Base-by-base conservation (phyloP, 1,140 invertebrate species). In the Frieseomelitta varia region DNA sequence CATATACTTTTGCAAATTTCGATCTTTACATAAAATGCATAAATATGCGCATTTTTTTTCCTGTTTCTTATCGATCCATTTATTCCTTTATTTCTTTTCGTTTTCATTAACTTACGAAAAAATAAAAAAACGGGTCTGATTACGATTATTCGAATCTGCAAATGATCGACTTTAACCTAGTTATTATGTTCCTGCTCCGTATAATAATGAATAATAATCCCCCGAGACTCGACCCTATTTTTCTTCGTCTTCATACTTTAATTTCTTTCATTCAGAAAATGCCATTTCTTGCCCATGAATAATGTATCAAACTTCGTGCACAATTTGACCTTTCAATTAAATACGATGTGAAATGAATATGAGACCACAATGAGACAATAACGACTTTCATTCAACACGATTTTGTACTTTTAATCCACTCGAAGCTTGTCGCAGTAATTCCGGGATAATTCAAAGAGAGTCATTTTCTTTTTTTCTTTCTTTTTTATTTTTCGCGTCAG, bases 271-370 rank as follows among this genome's bases (percentile, higher is more conserved):
- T 58, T 39, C 27, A 21, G 15, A 8, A 14, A 21, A 2, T 39
- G 30, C 55, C 73, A 39, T 53, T 34, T 74, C 27, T 56, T 58
- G 72, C 19, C 8, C 72, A 34, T 75, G 73, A 75, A 75, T 75
- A 75, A 75, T 58, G 27, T 11, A 75, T 58, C 14, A 12, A 30
- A 30, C 27, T 74, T 34, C 30, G 15, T 30, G 73, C n/a, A 19
- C 73, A 34, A 58, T 21, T 21, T 55, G 24, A 17, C 12, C 21
- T 56, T 58, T 75, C 55, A 75, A 75, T 75, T 75, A 75, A 56
- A 58, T 24, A 24, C 51, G 27, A 56, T 6, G 10, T 51, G 6
- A 58, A 58, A 24, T 58, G 24, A 58, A 58, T 61, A 14, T 12
- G 58, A 47, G 39, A 61, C n/a, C 24, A 2, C 12, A 61, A 61